Percentiles rank a stretch among this genome's conserved stretches.
Conservation (phyloP, 2,113 vertebrate species). For the Cinclus cinclus region DNA sequence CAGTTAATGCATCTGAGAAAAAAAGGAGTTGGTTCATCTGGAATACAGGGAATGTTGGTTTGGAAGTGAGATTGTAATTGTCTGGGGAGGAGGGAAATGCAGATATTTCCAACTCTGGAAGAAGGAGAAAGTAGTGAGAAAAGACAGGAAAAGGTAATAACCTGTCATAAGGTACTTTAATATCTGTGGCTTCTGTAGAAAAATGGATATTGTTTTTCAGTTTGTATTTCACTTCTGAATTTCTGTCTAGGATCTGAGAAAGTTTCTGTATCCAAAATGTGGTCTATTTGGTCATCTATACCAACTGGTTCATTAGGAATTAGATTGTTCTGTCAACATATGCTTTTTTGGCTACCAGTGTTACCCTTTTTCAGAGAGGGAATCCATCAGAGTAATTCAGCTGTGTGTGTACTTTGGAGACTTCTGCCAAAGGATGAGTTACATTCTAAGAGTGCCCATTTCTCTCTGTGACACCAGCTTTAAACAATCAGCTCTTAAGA, state of each 20-base stretch:
- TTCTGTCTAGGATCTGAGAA: background rate
- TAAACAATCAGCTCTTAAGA: background rate
- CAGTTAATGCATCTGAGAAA: background rate
- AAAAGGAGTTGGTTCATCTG: background rate
- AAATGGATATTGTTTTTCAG: background rate
- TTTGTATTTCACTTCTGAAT: background rate
- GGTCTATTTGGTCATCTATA: background rate
- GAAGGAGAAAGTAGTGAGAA: background rate
- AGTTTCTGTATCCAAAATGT: background rate
- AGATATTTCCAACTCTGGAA: background rate
- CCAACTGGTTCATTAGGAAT: background rate
- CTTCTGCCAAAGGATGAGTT: background rate
- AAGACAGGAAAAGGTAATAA: background rate
- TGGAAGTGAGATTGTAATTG: background rate
- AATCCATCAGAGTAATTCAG: background rate
- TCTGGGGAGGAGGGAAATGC: background rate
- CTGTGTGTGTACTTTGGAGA: background rate
- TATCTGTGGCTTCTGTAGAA: background rate
- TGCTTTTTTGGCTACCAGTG: background rate
- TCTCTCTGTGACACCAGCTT: background rate
- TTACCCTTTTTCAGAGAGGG: background rate
- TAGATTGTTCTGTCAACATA: background rate
- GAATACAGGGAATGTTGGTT: background rate
- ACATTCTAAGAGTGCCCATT: background rate
- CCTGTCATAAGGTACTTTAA: background rate